phyloP scores from a whole-genome alignment of 2,797 vertebrate genomes.

The Scarus forsteni region DNA sequence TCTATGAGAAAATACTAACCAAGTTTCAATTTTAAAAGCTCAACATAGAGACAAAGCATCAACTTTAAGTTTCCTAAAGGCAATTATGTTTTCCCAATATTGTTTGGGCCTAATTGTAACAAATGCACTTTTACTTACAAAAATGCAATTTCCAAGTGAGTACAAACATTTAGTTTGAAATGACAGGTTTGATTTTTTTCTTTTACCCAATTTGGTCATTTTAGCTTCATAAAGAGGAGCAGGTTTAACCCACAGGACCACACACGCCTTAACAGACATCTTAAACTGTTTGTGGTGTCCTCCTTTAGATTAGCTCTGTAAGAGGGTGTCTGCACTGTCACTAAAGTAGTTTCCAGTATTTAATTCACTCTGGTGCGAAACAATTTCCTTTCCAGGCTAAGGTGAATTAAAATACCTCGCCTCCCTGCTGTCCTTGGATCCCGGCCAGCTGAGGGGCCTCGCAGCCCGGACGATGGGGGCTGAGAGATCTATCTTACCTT shows the following conservation, averaged over 20 bases:
- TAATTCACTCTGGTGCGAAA: conserved; percentile 47
- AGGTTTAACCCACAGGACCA: background rate
- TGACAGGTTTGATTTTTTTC: no score
- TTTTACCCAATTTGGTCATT: no score
- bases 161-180: no score
- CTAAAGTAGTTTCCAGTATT: conserved; percentile 34
- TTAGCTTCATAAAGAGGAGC: no score
- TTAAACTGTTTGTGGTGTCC: background rate
- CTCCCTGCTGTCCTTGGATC: conserved; percentile 56
- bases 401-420: conserved; percentile 71
- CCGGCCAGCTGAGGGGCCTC: conserved; percentile 54
- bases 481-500: conserved; percentile 31
- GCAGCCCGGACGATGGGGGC: conserved; percentile 31
- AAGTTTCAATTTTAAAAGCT: no score
- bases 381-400: conserved; percentile 61
- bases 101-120: no score
- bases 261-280: conserved; percentile 10
- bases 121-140: no score
- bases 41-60: no score
- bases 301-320: conserved; percentile 7
- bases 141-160: no score
- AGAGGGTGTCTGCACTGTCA: conserved; percentile 5
- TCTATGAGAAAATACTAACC: no score
- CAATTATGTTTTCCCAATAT: no score
- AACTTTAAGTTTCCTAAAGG: no score